Conservation (phyloP, 2,888 invertebrate genomes). For the Tachina grossa region DNA sequence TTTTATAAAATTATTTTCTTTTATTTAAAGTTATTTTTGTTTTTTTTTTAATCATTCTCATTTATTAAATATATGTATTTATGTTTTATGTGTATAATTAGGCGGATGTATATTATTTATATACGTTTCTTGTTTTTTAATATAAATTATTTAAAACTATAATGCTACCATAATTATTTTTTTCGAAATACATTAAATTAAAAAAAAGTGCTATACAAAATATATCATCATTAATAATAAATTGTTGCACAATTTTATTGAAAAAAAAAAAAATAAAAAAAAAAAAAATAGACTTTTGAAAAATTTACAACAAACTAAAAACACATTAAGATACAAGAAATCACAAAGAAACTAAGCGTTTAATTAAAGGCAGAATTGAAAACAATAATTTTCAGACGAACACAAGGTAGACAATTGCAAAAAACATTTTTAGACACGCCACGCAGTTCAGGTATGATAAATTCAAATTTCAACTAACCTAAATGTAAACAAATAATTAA, state of each 20-base stretch:
- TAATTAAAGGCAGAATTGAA: constrained; percentile 53
- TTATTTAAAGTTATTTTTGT: constrained; percentile 31
- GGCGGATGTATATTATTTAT: constrained; percentile 63
- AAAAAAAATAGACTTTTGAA: constrained; percentile 42
- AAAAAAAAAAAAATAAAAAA: constrained; percentile 48
- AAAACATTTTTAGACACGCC: constrained; percentile 13
- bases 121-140: constrained; percentile 55
- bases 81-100: constrained; percentile 60
- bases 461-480: constrained; percentile 25
- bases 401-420: background rate
- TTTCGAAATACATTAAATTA: constrained; percentile 58
- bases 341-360: constrained; percentile 32
- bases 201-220: constrained; percentile 64
- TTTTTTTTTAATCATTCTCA: constrained; percentile 50
- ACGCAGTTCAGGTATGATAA: constrained; percentile 8
- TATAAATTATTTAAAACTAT: constrained; percentile 69
- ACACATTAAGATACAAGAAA: constrained; percentile 49
- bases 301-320: constrained; percentile 58
- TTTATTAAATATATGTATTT: constrained; percentile 49
- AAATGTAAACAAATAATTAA: background rate
- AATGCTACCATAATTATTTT: constrained; percentile 65
- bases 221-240: constrained; percentile 62
- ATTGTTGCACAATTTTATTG: constrained; percentile 70
- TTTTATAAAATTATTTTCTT: constrained; percentile 51
- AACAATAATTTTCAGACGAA: background rate